These are phyloP conservation scores for Hylia prasina DNA, from an alignment of 2,113 vertebrate species.

Conservation along the genomic window DNA sequence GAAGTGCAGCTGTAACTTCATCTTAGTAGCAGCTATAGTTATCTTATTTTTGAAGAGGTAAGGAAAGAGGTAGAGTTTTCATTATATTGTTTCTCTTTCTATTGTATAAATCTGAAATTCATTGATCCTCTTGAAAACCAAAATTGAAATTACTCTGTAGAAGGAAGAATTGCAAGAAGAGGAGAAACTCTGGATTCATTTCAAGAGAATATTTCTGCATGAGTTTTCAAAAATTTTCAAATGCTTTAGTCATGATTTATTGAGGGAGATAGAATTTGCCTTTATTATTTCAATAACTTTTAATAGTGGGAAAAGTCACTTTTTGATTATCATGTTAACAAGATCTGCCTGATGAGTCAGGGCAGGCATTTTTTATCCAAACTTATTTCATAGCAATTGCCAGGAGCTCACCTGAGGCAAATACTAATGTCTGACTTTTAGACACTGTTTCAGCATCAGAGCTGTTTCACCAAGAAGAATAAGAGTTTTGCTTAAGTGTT, in stretches of 20 bases:
- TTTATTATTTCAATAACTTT: background rate
- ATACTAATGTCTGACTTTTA: background rate
- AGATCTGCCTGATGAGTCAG: background rate
- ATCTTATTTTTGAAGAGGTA: background rate
- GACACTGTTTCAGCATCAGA: background rate
- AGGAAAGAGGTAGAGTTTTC: background rate
- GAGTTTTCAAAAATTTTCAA: background rate
- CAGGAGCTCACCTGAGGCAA: background rate
- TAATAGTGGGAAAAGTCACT: background rate
- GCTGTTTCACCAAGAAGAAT: background rate
- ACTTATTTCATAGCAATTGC: background rate
- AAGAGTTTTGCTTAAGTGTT: background rate
- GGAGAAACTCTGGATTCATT: background rate
- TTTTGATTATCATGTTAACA: background rate
- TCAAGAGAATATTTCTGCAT: background rate
- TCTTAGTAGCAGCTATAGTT: background rate
- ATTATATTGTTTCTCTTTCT: background rate
- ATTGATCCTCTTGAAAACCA: background rate
- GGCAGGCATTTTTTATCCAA: background rate
- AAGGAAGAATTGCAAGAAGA: background rate
- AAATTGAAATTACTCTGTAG: background rate
- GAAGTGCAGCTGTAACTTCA: background rate
- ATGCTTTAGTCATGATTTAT: background rate
- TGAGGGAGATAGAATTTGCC: background rate
- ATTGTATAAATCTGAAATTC: background rate